Evolutionary conservation across 2,113 vertebrate genomes (phyloP), one percentile per base, ranked within the genome.

Genomic region (Aphyosemion australe): DNA sequence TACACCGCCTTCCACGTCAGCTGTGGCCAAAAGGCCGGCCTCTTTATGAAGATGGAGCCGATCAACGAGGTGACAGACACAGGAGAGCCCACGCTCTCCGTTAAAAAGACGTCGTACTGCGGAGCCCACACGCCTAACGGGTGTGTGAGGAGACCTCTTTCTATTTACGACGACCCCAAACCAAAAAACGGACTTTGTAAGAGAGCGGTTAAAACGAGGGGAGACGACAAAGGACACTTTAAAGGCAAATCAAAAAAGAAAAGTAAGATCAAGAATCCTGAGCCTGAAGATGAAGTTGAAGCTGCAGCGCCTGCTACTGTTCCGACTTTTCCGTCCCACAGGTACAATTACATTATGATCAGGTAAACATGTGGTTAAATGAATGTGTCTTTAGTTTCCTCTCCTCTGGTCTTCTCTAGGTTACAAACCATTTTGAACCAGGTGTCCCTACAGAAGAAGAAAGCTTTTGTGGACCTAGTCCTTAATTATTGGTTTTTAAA

Each of bases 21-120:
- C 0, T 99, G 97, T 13, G 96, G 96, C 81, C 97, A 99, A 84
- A 95, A 94, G 71, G 95, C 96, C 0, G 97, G 97, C 72, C 93
- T 99, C 0, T 97, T 96, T 70, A 98, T 99, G 96, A 98, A 95
- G 89, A 98, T 99, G 95, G 97, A 99, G 87, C 97, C 97, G 0
- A 92, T 98, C 84, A 96, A 94, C 78, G 96, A 87, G 77, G 90
- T 37, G 69, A 94, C 54, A 34, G 93, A 84, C 74, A 88, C 63
- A 0, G 90, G 90, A 4, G 87, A 94, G 14, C 84, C 94, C 12
- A 94, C 95, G 0, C 95, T 98, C 87, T 96, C 95, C 1, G 95
- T 99, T 65, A 95, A 96, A 80, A 98, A 99, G 92, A 99, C 97
- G 1, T 96, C 97, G 0, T 99, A 97, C 79, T 99, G 97, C 9